phyloP scores from a whole-genome alignment of 2,888 invertebrate species.

The Euproctis similis region DNA sequence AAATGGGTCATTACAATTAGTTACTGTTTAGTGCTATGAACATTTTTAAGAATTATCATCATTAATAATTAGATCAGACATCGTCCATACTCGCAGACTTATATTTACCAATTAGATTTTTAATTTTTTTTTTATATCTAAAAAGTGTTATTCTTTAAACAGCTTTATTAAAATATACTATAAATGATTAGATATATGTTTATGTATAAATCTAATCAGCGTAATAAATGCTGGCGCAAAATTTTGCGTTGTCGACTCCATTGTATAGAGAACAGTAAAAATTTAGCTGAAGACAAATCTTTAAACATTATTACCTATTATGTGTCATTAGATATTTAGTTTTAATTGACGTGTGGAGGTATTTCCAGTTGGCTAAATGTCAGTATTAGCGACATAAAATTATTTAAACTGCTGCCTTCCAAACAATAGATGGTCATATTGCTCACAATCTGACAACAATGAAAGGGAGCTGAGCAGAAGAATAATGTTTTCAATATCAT shows the following conservation, averaged over 20 bases:
- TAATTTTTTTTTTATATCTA: constrained; percentile 32
- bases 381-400: too few relatives aligned
- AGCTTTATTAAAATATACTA: constrained; percentile 36
- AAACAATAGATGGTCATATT: too few relatives aligned
- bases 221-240: constrained; percentile 29
- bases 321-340: too few relatives aligned
- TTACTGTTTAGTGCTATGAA: constrained; percentile 22
- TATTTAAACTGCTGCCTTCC: too few relatives aligned
- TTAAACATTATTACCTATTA: too few relatives aligned
- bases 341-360: too few relatives aligned
- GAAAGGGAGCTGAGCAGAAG: too few relatives aligned
- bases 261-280: constrained; percentile 9
- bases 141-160: too few relatives aligned
- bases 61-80: constrained; percentile 27
- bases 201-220: constrained; percentile 27
- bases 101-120: constrained; percentile 34
- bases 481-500: too few relatives aligned
- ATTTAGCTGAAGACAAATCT: constrained; percentile 12
- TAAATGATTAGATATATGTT: constrained; percentile 23
- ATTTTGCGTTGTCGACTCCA: constrained; percentile 14
- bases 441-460: too few relatives aligned
- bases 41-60: constrained; percentile 20
- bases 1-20: too few relatives aligned
- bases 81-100: constrained; percentile 33
- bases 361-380: too few relatives aligned